Conservation (phyloP, 2,113 vertebrate genomes). For the Mastomys coucha region DNA sequence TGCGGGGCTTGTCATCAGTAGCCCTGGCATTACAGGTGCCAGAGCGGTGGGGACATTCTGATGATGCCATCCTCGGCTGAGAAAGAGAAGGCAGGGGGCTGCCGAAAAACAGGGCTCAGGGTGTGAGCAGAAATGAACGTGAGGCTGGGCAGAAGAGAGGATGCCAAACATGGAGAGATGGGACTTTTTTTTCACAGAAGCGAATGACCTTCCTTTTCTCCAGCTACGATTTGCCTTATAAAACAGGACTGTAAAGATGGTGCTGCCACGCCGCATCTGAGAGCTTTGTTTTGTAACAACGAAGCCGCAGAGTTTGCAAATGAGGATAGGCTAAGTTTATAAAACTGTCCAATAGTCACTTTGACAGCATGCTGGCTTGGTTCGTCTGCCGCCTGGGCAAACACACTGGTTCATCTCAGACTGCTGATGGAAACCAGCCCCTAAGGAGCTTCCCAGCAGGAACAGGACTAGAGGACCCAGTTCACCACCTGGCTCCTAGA, state of each 20-base stretch:
- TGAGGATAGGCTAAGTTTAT: not conserved
- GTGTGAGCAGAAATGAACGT: not conserved
- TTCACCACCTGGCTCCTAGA: rapidly evolving
- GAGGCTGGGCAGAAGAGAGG: not conserved
- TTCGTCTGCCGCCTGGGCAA: not conserved
- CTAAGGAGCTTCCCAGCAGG: not conserved
- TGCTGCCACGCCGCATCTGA: not conserved
- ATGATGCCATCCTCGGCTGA: not conserved
- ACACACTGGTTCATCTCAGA: not conserved
- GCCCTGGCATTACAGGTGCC: not conserved
- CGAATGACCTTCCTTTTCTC: not conserved
- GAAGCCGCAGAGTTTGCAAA: not conserved
- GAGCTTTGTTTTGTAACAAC: not conserved
- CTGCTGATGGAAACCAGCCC: not conserved
- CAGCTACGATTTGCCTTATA: not conserved
- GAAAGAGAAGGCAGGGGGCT: too few relatives aligned
- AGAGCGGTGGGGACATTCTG: not conserved
- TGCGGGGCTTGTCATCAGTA: not conserved
- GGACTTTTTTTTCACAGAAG: not conserved
- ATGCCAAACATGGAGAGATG: not conserved
- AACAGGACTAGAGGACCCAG: not conserved
- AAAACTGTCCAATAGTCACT: not conserved
- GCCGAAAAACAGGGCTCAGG: not conserved
- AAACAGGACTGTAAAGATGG: not conserved
- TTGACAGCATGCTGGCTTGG: not conserved